Evolutionary conservation across 2,797 vertebrate genomes (phyloP).

Genomic region (Nyctalus aviator): DNA sequence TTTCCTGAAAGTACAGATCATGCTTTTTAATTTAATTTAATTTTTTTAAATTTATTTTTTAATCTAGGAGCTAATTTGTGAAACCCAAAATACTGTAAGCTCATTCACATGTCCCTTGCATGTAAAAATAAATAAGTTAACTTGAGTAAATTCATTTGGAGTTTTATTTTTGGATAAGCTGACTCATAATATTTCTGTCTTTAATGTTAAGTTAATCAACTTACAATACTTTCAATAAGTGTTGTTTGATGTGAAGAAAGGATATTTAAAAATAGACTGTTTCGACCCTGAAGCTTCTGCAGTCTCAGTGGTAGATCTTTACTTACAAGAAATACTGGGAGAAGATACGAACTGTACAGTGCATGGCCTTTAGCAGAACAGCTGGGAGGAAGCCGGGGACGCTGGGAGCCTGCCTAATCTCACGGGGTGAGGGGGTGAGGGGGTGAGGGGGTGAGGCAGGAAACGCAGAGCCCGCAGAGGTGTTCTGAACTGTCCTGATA

Average conservation of each 20-base stretch:
- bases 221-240: constrained; percentile 39
- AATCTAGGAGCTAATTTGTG: constrained; percentile 19
- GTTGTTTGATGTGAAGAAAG: constrained; percentile 55
- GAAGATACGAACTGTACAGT: constrained; percentile 37
- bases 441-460: constrained; percentile 51
- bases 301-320: constrained; percentile 52
- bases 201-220: constrained; percentile 40
- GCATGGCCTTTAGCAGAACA: constrained; percentile 31
- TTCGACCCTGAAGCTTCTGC: constrained; percentile 61
- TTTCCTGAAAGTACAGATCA: constrained; percentile 39
- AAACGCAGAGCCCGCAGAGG: constrained; percentile 46
- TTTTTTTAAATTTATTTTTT: too few species aligned
- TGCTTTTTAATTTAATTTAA: not conserved
- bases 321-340: constrained; percentile 23
- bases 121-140: not conserved
- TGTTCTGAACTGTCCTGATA: constrained; percentile 40
- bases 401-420: not conserved
- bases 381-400: constrained; percentile 46
- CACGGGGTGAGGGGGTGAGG: constrained; percentile 10
- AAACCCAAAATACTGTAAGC: not conserved
- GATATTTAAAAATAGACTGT: constrained; percentile 61
- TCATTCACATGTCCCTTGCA: not conserved
- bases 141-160: constrained; percentile 27
- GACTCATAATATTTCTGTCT: constrained; percentile 34
- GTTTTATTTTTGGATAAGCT: not conserved